Evolutionary conservation across 1,140 invertebrate species (phyloP).

Genomic region (Antheraea pernyi): DNA sequence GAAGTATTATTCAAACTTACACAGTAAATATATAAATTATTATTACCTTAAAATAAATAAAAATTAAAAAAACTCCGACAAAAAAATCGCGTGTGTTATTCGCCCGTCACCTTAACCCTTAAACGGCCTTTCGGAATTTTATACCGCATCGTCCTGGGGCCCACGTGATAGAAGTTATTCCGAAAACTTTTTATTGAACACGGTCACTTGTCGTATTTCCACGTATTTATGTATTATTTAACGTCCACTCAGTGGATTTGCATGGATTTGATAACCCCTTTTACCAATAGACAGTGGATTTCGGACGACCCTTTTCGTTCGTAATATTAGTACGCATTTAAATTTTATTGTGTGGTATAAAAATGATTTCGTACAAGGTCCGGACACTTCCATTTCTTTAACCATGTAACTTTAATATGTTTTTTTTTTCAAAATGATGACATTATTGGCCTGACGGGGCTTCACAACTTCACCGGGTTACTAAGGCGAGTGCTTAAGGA

Average conservation of each 20-base stretch:
- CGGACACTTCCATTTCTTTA: constrained; percentile 7
- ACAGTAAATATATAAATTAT: no score
- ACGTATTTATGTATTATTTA: constrained; percentile 67
- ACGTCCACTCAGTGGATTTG: constrained; percentile 48
- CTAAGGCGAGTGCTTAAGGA: no score
- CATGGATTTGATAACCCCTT: constrained; percentile 45
- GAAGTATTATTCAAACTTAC: no score
- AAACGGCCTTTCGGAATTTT: constrained; percentile 43
- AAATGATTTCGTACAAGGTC: constrained; percentile 22
- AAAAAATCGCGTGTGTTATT: constrained; percentile 9
- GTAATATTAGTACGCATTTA: constrained; percentile 26
- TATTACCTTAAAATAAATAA: no score
- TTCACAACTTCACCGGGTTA: no score
- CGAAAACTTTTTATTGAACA: constrained; percentile 57
- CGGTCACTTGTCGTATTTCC: constrained; percentile 40
- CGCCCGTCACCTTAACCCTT: constrained; percentile 44
- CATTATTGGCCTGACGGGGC: no score
- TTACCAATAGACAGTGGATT: constrained; percentile 29
- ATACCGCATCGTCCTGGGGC: constrained; percentile 35
- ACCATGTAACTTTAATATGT: not conserved
- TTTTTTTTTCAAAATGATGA: no score
- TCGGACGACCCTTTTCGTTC: constrained; percentile 30
- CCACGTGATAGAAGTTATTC: constrained; percentile 62
- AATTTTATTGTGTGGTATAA: constrained; percentile 23
- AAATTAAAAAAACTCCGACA: not conserved